A percentile compares a stretch with the other conserved stretches of the same genome.
phyloP scores from a whole-genome alignment of 2,797 vertebrate species.

The Scomberomorus guttatus region DNA sequence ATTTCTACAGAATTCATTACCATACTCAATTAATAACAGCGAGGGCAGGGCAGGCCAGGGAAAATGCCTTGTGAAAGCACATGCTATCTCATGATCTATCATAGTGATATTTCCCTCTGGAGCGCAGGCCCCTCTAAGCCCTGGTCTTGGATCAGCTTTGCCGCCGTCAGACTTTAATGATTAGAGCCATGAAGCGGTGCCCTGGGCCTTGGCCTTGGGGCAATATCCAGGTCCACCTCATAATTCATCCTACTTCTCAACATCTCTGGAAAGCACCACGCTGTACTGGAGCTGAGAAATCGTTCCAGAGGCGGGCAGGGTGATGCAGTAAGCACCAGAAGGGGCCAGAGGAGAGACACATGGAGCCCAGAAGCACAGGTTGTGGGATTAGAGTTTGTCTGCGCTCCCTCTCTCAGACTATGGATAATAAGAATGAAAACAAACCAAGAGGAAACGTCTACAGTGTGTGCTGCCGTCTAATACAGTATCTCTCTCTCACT shows the following conservation, averaged over 20 bases:
- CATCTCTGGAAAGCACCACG: slow-evolving; percentile 58
- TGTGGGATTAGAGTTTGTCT: slow-evolving; percentile 37
- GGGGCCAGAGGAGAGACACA: slow-evolving; percentile 53
- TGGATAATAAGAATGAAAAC: slow-evolving; percentile 56
- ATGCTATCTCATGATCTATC: slow-evolving; percentile 81
- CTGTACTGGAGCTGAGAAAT: slow-evolving; percentile 36
- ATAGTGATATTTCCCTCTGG: slow-evolving; percentile 81
- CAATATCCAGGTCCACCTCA: slow-evolving; percentile 78
- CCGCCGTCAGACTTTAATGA: slow-evolving; percentile 82
- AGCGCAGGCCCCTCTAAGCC: slow-evolving; percentile 67
- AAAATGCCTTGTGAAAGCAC: slow-evolving; percentile 68
- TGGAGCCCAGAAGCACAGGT: slow-evolving; percentile 54
- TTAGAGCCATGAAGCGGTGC: slow-evolving; percentile 79
- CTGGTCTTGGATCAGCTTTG: slow-evolving; percentile 78
- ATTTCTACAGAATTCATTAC: slow-evolving; percentile 63
- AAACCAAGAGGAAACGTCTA: slow-evolving; percentile 45
- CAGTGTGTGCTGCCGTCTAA: slow-evolving; percentile 40
- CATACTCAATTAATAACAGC: slow-evolving; percentile 75
- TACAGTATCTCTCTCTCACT: slow-evolving; percentile 19
- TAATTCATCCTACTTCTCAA: slow-evolving; percentile 78
- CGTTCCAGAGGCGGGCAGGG: slow-evolving; percentile 58
- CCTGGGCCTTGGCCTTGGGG: slow-evolving; percentile 79
- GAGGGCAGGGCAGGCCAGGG: slow-evolving; percentile 50
- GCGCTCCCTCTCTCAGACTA: slow-evolving; percentile 23
- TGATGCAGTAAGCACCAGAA: slow-evolving; percentile 58